Evolutionary conservation across 2,113 vertebrate species (phyloP).

Genomic region (Myotis davidii): DNA sequence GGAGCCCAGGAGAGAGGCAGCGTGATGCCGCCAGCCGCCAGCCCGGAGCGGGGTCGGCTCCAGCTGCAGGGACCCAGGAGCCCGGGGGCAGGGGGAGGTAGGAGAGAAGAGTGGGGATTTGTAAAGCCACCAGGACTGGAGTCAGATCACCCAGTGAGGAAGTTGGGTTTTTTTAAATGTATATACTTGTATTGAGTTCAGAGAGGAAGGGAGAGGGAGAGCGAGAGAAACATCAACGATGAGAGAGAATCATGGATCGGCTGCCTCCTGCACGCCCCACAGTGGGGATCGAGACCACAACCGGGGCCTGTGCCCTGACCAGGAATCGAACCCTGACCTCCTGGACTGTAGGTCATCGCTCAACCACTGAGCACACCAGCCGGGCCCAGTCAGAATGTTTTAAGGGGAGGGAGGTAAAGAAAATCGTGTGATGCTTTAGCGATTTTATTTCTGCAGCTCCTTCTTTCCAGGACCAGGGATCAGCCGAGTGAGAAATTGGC

Average conservation of each 20-base stretch:
- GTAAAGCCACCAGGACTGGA: neutral
- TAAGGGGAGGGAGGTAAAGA: neutral
- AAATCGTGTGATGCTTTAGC: neutral
- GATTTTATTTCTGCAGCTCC: neutral
- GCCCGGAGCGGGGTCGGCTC: neutral
- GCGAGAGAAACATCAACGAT: no score
- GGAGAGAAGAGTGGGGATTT: neutral
- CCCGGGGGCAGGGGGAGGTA: neutral
- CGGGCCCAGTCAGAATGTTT: neutral
- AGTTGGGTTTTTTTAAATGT: no score
- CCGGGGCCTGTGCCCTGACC: no score
- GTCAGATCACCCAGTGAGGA: neutral
- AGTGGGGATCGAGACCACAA: no score
- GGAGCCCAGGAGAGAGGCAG: neutral
- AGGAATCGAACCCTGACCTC: no score
- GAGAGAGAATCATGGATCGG: no score
- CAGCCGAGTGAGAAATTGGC: neutral
- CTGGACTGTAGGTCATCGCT: no score
- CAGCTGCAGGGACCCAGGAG: neutral
- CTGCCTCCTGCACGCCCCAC: no score
- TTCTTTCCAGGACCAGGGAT: neutral
- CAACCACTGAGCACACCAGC: no score
- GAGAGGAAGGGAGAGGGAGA: no score
- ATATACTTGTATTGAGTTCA: no score
- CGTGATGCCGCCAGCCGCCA: accelerated